Percentiles rank a stretch among this genome's conserved stretches.
Evolutionary conservation across 1,140 invertebrate genomes (phyloP).

Genomic region (Augochlora pura): DNA sequence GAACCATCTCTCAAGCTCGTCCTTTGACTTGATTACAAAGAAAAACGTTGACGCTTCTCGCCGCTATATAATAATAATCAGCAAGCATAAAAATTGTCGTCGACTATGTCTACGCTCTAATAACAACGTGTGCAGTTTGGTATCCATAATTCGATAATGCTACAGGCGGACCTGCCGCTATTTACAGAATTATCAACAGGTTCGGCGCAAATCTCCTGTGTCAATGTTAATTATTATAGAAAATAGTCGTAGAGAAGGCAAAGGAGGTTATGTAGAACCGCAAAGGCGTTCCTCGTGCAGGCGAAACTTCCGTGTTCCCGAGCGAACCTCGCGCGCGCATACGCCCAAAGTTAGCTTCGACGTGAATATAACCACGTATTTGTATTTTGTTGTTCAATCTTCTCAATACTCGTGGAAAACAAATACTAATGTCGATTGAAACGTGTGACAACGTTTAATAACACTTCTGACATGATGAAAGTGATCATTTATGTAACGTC

Average conservation of each 20-base stretch:
- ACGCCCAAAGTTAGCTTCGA: no score
- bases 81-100: conserved; percentile 4
- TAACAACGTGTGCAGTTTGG: background rate
- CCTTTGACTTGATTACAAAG: background rate
- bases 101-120: background rate
- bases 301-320: no score
- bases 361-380: no score
- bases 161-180: background rate
- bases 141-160: background rate
- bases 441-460: no score
- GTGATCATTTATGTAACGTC: no score
- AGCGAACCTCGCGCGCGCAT: no score
- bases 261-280: conserved; percentile 2
- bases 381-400: no score
- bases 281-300: no score
- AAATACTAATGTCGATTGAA: no score
- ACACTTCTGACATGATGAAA: no score
- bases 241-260: conserved; percentile 27
- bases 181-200: conserved; percentile 1
- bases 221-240: conserved; percentile 6
- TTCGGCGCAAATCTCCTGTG: conserved; percentile 19
- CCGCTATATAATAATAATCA: no score
- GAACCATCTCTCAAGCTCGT: background rate
- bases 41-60: background rate
- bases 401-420: no score